A percentile compares a stretch with the other conserved stretches of the same genome.
phyloP scores from a whole-genome alignment of 2,888 invertebrate species.

The Drosophila nigritarsus region DNA sequence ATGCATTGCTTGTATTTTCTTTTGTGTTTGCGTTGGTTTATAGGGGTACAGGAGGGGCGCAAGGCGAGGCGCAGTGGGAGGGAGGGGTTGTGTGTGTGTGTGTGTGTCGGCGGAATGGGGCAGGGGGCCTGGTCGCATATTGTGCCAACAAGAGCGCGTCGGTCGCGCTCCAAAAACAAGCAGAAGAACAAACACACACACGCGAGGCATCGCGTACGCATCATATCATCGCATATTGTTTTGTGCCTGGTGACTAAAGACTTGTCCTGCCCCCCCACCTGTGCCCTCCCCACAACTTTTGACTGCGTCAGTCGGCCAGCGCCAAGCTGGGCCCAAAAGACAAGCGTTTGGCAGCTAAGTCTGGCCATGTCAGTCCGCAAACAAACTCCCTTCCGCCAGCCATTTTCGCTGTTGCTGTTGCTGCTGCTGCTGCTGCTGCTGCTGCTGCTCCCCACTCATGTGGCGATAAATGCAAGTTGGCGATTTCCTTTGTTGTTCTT shows the following conservation, averaged over 20 bases:
- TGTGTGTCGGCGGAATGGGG: neutral
- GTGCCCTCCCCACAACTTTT: neutral
- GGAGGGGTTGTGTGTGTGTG: neutral
- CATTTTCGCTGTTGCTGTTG: neutral
- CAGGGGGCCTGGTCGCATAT: slow-evolving; percentile 48
- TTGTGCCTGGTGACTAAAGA: slow-evolving; percentile 25
- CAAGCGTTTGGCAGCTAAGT: slow-evolving; percentile 67
- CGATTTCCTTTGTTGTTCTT: slow-evolving; percentile 72
- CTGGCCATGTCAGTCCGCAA: slow-evolving; percentile 52
- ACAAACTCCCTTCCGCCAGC: neutral
- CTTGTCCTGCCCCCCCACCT: neutral
- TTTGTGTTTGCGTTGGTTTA: slow-evolving; percentile 9
- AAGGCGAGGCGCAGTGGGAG: neutral
- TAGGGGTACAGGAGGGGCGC: neutral
- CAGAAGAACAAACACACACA: slow-evolving; percentile 32
- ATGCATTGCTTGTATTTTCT: slow-evolving; percentile 46
- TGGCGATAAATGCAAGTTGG: slow-evolving; percentile 75
- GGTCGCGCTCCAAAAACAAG: slow-evolving; percentile 70
- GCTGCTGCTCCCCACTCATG: slow-evolving; percentile 7
- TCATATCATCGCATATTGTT: slow-evolving; percentile 71
- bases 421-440: neutral
- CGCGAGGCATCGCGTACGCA: slow-evolving; percentile 57
- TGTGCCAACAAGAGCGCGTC: slow-evolving; percentile 70
- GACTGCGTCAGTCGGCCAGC: slow-evolving; percentile 37
- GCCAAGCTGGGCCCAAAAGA: slow-evolving; percentile 61